Base-by-base conservation (phyloP, 2,797 vertebrate genomes). In the Gallinago stenura region DNA sequence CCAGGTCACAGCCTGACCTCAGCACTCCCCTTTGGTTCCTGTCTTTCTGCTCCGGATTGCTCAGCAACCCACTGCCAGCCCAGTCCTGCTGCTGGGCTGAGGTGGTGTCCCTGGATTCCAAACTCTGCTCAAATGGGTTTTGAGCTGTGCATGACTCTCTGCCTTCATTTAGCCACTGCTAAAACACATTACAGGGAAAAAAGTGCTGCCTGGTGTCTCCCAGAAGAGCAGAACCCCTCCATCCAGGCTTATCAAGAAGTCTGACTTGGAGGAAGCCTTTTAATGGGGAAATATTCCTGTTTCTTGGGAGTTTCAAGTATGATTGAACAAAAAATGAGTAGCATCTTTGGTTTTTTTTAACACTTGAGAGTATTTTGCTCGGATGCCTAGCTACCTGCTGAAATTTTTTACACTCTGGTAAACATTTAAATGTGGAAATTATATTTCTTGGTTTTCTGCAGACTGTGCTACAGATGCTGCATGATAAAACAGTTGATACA, bases 1-100 rank as follows among this genome's bases (percentile, higher is more conserved):
- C 35, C 9, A 1, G 0, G 56, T 51, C 26, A 73, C 53, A 48
- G 48, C 0, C 0, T 8, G 33, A 31, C 75, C 7, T 2, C 0
- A 2, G 26, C 5, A 0, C 11, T 56, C 12, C 9, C 3, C 13
- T 46, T 14, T 15, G 45, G 45, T 33, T 28, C 33, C 62, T 57
- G 25, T 37, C 21, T 41, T 58, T 68, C 50, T 35, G 2, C 10
- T 19, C 11, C 3, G 57, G 61, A 15, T n/a, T 19, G 33, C 57
- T 68, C 69, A 60, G 65, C 69, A 81, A 46, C 8, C 11, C 19
- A 18, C 15, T 51, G 31, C n/a, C 56, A 60, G 37, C 3, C 1
- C 20, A 25, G 46, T 65, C 51, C 60, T 60, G 31, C 65, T 86
- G 83, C 65, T 19, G 8, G 53, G 12, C 6, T 1, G n/a, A 31